A percentile compares a stretch with the other conserved stretches of the same genome.
phyloP scores from a whole-genome alignment of 2,888 invertebrate species.

The Micropterix aruncella region DNA sequence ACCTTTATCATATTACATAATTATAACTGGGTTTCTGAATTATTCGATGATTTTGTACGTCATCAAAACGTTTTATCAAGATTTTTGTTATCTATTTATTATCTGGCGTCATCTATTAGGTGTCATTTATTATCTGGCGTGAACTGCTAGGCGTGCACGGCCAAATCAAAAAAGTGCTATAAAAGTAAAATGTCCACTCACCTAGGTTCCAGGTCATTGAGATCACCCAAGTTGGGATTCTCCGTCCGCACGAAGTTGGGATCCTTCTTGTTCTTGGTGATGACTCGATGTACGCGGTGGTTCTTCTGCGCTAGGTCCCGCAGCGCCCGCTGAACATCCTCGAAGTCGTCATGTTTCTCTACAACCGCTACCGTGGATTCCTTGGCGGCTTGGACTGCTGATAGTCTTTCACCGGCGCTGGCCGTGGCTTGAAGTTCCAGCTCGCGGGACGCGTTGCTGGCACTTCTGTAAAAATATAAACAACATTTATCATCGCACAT shows the following conservation, averaged over 20 bases:
- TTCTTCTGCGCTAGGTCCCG: constrained; percentile 35
- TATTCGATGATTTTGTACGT: too few species aligned
- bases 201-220: constrained; percentile 46
- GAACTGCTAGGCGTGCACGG: too few species aligned
- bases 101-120: too few species aligned
- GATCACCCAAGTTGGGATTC: constrained; percentile 57
- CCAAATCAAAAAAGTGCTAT: too few species aligned
- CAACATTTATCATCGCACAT: background rate
- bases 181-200: too few species aligned
- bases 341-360: constrained; percentile 42
- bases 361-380: constrained; percentile 13
- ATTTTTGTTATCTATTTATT: too few species aligned
- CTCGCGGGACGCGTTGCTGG: constrained; percentile 19
- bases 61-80: too few species aligned
- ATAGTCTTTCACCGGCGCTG: constrained; percentile 20
- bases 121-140: too few species aligned
- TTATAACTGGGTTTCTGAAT: too few species aligned
- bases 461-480: constrained; percentile 26
- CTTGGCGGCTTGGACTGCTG: constrained; percentile 21
- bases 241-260: constrained; percentile 37
- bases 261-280: constrained; percentile 36
- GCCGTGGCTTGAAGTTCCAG: constrained; percentile 9
- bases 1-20: too few species aligned
- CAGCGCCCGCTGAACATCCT: constrained; percentile 43
- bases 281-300: constrained; percentile 34